These are phyloP conservation scores for Netelia virgata DNA, from an alignment of 2,888 invertebrate species.

Conservation along the genomic window DNA sequence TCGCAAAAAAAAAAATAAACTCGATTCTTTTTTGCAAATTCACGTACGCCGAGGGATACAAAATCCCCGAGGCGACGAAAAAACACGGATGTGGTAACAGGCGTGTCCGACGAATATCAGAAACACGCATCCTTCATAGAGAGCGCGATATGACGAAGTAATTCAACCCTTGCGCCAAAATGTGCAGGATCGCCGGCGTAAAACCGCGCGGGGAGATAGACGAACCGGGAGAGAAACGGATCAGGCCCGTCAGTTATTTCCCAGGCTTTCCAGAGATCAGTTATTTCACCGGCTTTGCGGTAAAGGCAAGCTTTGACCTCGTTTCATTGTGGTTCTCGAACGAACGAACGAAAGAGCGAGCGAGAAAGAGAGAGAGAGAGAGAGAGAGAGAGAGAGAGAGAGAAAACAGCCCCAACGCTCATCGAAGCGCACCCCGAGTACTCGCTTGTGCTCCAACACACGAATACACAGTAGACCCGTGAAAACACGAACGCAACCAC, in stretches of 20 bases:
- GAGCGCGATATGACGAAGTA: background rate
- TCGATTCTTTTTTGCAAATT: too few relatives aligned
- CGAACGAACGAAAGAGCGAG: constrained; percentile 20
- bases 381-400: background rate
- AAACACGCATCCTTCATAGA: background rate
- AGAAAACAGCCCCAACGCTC: constrained; percentile 6
- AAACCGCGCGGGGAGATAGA: constrained; percentile 12
- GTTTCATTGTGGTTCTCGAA: constrained; percentile 62
- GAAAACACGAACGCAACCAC: constrained; percentile 12
- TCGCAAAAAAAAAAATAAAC: too few relatives aligned
- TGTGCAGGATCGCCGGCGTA: background rate
- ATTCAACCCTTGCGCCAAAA: constrained; percentile 7
- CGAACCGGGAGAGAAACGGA: constrained; percentile 3
- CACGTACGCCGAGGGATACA: too few relatives aligned
- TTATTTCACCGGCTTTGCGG: constrained; percentile 62
- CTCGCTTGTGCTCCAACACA: background rate
- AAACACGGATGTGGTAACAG: background rate
- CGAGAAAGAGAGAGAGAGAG: constrained; percentile 10
- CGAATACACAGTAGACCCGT: background rate
- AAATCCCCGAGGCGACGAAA: background rate
- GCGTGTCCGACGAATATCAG: background rate
- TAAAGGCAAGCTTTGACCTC: constrained; percentile 71
- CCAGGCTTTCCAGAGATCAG: constrained; percentile 64
- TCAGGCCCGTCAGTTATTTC: constrained; percentile 62
- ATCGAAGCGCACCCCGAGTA: constrained; percentile 23